Conservation (phyloP, 2,113 vertebrate genomes). For the Lophochroa leadbeateri region DNA sequence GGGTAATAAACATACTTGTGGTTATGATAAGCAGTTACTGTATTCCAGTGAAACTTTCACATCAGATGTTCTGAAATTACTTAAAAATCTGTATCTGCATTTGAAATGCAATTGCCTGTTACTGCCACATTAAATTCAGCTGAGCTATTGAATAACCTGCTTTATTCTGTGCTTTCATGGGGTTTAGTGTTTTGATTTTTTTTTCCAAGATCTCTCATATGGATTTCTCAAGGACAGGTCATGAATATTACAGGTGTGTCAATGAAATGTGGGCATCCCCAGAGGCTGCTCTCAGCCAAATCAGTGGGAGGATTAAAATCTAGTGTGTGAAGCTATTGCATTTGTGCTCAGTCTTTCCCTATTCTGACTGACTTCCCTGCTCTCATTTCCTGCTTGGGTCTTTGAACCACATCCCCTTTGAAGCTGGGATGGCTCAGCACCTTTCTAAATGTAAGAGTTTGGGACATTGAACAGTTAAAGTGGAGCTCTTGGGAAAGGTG, state of each 20-base stretch:
- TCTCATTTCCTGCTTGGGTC: neutral
- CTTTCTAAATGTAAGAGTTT: neutral
- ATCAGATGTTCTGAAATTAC: neutral
- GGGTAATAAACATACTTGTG: conserved; percentile 1
- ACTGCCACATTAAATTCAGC: neutral
- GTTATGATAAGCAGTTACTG: neutral
- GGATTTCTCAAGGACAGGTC: neutral
- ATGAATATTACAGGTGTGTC: neutral
- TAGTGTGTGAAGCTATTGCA: neutral
- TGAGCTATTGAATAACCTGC: neutral
- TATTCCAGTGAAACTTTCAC: neutral
- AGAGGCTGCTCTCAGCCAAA: neutral
- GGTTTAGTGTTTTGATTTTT: neutral
- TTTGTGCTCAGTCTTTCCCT: neutral
- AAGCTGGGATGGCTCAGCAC: neutral
- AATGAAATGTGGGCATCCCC: neutral
- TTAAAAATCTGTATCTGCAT: neutral
- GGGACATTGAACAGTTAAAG: neutral
- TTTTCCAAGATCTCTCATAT: neutral
- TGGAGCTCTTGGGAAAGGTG: neutral
- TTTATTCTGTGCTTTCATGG: neutral
- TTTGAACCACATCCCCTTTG: neutral
- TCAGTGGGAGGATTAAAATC: neutral
- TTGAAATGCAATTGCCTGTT: neutral
- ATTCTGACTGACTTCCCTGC: neutral